Conservation (phyloP, 2,113 vertebrate genomes). For the Tympanuchus pallidicinctus region DNA sequence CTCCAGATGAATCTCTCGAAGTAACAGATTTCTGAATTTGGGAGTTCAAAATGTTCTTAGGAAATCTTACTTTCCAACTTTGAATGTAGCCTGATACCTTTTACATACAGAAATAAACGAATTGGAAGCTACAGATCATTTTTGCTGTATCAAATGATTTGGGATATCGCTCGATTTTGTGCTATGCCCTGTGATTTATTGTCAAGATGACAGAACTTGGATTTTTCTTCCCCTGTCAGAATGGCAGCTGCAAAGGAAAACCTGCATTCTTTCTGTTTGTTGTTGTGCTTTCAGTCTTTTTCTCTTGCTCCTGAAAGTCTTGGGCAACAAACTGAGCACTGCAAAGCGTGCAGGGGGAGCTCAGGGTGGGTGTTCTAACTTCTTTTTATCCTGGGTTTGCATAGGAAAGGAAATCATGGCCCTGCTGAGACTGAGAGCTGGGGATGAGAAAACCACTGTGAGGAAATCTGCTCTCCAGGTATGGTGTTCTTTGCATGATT, state of each 20-base stretch:
- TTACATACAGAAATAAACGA: neutral
- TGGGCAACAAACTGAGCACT: neutral
- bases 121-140: neutral
- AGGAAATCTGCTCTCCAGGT: constrained; percentile 95
- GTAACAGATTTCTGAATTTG: neutral
- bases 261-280: neutral
- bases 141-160: neutral
- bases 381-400: neutral
- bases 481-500: neutral
- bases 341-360: neutral
- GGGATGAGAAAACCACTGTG: constrained; percentile 87
- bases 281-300: neutral
- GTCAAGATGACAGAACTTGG: neutral
- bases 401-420: constrained; percentile 83
- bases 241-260: neutral
- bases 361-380: neutral
- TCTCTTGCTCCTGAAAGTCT: neutral
- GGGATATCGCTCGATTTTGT: neutral
- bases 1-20: neutral
- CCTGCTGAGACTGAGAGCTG: constrained; percentile 81
- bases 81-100: neutral
- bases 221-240: neutral
- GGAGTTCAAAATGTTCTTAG: neutral
- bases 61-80: neutral
- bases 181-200: neutral